Evolutionary conservation across 2,888 invertebrate genomes (phyloP).

Genomic region (Acronicta aceris): DNA sequence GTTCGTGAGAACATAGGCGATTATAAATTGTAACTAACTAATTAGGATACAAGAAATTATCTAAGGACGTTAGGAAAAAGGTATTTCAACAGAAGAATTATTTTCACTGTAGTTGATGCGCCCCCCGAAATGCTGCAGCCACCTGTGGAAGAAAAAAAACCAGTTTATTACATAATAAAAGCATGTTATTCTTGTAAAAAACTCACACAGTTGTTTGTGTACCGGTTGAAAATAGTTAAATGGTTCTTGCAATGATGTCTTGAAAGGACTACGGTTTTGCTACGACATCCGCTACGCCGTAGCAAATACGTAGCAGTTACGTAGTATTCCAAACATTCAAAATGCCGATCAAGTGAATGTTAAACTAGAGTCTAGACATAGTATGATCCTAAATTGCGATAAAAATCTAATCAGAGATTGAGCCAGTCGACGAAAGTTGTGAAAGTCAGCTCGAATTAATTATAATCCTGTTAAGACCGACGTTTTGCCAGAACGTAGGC

Average conservation of each 20-base stretch:
- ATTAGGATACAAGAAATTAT: conserved; percentile 58
- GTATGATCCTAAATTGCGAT: background rate
- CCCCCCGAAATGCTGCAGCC: conserved; percentile 44
- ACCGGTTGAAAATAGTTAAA: too few relatives aligned
- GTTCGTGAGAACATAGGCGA: conserved; percentile 57
- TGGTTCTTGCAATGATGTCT: too few relatives aligned
- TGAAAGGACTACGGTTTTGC: conserved; percentile 7
- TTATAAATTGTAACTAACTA: conserved; percentile 60
- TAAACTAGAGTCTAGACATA: background rate
- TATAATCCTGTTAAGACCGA: conserved; percentile 32
- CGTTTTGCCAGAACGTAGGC: conserved; percentile 38
- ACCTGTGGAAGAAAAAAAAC: conserved; percentile 56
- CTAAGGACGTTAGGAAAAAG: conserved; percentile 60
- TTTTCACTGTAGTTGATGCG: conserved; percentile 44
- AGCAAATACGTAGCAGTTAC: background rate
- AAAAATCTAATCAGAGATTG: conserved; percentile 13
- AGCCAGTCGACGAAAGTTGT: conserved; percentile 21
- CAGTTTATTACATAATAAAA: conserved; percentile 3
- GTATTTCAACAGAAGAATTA: conserved; percentile 54
- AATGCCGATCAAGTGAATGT: background rate
- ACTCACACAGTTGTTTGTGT: too few relatives aligned
- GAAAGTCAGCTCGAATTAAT: conserved; percentile 34
- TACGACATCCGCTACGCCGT: conserved; percentile 15
- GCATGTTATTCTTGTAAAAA: background rate
- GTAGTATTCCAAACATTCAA: background rate